Base-by-base conservation (phyloP, 2,797 vertebrate species). In the Prunella strophiata region DNA sequence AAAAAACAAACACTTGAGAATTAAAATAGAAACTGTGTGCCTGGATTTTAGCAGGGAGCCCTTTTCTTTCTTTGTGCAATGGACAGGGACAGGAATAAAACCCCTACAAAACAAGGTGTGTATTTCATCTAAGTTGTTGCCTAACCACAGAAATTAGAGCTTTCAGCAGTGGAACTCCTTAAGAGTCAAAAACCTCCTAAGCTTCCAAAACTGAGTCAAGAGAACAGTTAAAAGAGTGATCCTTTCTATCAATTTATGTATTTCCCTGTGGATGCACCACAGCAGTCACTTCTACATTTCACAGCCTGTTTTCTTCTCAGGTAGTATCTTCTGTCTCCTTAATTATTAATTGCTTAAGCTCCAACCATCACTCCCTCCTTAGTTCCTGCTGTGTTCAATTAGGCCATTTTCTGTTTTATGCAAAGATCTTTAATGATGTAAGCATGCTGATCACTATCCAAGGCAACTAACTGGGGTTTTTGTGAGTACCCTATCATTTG, bases 1-100 rank as follows among this genome's bases (percentile, higher is more conserved):
- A 92, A 84, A 91, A 95, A 97, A 84, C 55, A 73, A 70, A 83
- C 23, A 61, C n/a, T 92, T 50, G 42, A 43, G 20, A 63, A 86
- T 91, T 58, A 90, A 94, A 94, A 91, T 38, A 88, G 85, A 89
- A 88, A 82, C 13, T 22, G 47, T 34, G 45, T 32, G 76, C 29
- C 71, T 72, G 34, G 78, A 65, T 59, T 81, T 88, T 68, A 95
- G 68, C 57, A 77, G 54, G 62, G 17, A 89, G 52, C 23, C 36
- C 26, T 86, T 81, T 67, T 74, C 11, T 12, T 75, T 70, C 67
- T 50, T 20, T 43, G 9, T 54, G 38, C 61, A 80, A 82, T 27
- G 40, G 59, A 61, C 32, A 63, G 12, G 71, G 75, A 25, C 5
- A 63, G 25, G 25, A 48, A 45, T 16, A 50, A 54, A 78, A 71